Evolutionary conservation across 2,888 invertebrate genomes (phyloP).

Genomic region (Aleiodes alternator): DNA sequence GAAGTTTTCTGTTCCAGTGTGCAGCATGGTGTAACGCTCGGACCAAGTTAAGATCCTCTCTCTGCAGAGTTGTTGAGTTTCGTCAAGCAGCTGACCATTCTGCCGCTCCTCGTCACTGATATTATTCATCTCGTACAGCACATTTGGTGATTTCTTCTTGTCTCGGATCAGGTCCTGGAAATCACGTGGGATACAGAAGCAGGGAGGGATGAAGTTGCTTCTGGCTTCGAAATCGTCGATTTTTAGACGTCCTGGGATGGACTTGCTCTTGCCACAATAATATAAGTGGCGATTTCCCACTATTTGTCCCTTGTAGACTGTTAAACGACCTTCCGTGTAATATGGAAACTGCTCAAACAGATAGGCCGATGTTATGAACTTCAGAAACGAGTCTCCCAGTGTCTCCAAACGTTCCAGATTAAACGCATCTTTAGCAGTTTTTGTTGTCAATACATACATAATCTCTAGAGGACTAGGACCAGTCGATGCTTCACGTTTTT

Average conservation of each 20-base stretch:
- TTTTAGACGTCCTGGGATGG: slow-evolving; percentile 78
- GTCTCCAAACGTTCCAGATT: slow-evolving; percentile 90
- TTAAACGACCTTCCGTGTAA: slow-evolving; percentile 87
- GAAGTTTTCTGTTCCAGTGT: slow-evolving; percentile 76
- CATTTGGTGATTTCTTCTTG: slow-evolving; percentile 74
- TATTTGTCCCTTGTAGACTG: slow-evolving; percentile 82
- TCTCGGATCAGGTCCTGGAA: slow-evolving; percentile 74
- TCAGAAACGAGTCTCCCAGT: slow-evolving; percentile 92
- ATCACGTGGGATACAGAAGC: slow-evolving; percentile 80
- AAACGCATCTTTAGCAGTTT: slow-evolving; percentile 84
- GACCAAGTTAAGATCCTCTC: slow-evolving; percentile 61
- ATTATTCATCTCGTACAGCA: slow-evolving; percentile 75
- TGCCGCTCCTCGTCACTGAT: slow-evolving; percentile 75
- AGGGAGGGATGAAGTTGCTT: slow-evolving; percentile 89
- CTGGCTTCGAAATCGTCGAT: slow-evolving; percentile 81
- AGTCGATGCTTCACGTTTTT: slow-evolving; percentile 22
- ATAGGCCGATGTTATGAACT: slow-evolving; percentile 85
- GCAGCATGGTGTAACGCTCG: slow-evolving; percentile 58
- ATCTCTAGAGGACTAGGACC: slow-evolving; percentile 68
- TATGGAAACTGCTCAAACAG: slow-evolving; percentile 83
- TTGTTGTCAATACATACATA: slow-evolving; percentile 82
- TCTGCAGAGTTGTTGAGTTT: slow-evolving; percentile 67
- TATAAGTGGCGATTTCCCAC: slow-evolving; percentile 92
- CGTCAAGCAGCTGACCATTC: slow-evolving; percentile 71
- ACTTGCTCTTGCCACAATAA: slow-evolving; percentile 79